Base-by-base conservation (phyloP, 2,888 invertebrate genomes). In the Trilocha varians region DNA sequence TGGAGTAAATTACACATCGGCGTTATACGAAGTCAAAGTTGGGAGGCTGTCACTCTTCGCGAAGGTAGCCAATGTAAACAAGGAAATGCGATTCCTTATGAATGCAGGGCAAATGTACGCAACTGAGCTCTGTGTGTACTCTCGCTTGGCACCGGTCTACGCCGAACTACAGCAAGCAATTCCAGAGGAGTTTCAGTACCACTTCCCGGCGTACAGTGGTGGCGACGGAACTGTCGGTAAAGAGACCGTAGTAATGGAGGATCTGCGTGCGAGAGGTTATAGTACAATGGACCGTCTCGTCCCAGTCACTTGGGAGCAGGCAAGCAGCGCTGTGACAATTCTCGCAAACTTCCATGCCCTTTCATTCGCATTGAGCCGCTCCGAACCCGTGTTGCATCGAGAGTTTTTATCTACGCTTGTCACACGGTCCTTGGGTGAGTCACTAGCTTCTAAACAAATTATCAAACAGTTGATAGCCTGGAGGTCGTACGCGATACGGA, bases 271-370 rank as follows among this genome's bases (percentile, higher is more conserved):
- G 0, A 49, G 54, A 15, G 70, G 70, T 2, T 78, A 56, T 44
- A 40, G 17, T 1, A 43, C 50, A 5, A 53, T 57, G 35, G 58
- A 76, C 14, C 59, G 69, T 40, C 45, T 65, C 15, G 53, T 50
- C 34, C 45, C 61, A 2, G 43, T 74, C 3, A 52, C 60, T 42
- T 66, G 64, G 58, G 55, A 57, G 5, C 64, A 71, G 13, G 58
- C 69, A 0, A 38, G 55, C 0, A 38, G 50, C 13, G 52, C 62
- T 0, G 36, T 65, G 0, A 50, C 45, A 13, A 59, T 58, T 3
- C 42, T 73, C 16, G 75, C 68, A 0, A 67, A 65, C 43, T 52
- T 70, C 11, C 77, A 78, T 42, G 70, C 74, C 0, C 48, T 72
- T 1, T 70, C 73, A 0, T 57, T 71, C 14, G 71, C 69, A 0